Base-by-base conservation (phyloP, 2,113 vertebrate genomes). In the Andinoacara biseriatus region DNA sequence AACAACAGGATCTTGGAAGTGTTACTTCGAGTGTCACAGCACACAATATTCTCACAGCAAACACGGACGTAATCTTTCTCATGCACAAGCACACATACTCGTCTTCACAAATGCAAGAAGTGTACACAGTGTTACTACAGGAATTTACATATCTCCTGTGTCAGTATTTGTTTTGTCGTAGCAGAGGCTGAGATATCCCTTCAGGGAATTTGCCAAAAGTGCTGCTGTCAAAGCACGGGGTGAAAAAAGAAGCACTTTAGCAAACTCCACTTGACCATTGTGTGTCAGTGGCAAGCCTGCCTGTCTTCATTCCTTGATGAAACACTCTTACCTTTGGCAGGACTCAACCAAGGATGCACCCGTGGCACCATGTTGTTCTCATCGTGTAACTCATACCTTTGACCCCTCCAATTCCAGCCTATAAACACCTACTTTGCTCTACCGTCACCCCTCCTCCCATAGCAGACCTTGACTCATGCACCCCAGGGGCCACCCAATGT, bases 401-500 rank as follows among this genome's bases (percentile, higher is more conserved):
- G 89, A 90, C 88, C 83, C 54, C 83, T 89, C 69, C 31, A 77
- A 79, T 58, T 88, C 78, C 38, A 20, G 54, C 58, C 82, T 65
- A 88, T 85, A 89, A 90, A 89, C 86, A 87, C 57, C 80, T 75
- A 76, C 62, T 65, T 80, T 69, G 22, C 77, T 56, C 56, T 80
- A 49, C 62, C 10, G 14, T 33, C 56, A 77, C 83, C 83, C 87
- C 54, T 84, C 87, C 82, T 89, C 86, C 84, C 9, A 61, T 56
- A 40, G 40, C 87, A 88, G 88, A 87, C 86, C 89, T 86, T 91
- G 91, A 92, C 89, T 92, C 90, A 77, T 78, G 83, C 86, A 87
- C 86, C 87, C 90, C 78, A 84, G 89, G 87, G 92, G 88, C 88
- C 91, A 92, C 88, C 89, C 89, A 90, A 89, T 88, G 88, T 90